A percentile compares a stretch with the other conserved stretches of the same genome.
These are phyloP conservation scores for Acrocephalus scirpaceus DNA, from an alignment of 2,797 vertebrate genomes.

Conservation along the genomic window DNA sequence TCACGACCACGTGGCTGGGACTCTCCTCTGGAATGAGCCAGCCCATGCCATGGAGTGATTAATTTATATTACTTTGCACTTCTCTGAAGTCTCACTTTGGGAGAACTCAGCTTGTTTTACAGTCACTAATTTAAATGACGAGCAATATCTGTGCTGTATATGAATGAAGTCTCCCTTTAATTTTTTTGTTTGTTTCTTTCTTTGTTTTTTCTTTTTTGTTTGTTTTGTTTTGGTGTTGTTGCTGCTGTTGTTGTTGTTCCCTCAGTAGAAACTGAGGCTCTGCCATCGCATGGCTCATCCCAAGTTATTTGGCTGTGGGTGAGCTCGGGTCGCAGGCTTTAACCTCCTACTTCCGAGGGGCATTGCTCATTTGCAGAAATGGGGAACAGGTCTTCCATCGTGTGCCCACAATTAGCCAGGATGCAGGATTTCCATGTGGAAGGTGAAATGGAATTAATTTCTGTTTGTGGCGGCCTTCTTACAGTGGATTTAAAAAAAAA, in stretches of 20 bases:
- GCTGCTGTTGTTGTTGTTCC: not conserved
- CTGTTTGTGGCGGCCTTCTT: not conserved
- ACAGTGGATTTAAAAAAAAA: not conserved
- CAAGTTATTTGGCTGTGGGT: not conserved
- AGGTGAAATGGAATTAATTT: not conserved
- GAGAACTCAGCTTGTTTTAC: conserved; percentile 38
- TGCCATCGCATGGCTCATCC: not conserved
- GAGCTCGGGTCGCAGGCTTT: not conserved
- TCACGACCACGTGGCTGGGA: not conserved
- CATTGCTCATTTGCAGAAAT: not conserved
- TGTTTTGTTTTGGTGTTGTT: not conserved
- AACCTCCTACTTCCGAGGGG: not conserved
- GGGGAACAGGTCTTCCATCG: not conserved
- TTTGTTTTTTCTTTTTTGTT: not conserved
- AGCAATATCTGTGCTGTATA: not conserved
- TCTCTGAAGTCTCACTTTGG: conserved; percentile 50
- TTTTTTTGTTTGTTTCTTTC: rapidly evolving
- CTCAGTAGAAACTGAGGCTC: not conserved
- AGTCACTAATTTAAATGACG: conserved; percentile 1
- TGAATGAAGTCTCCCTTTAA: not conserved
- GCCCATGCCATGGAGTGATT: conserved; percentile 28
- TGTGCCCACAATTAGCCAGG: not conserved
- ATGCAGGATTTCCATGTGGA: not conserved
- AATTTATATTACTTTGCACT: conserved; percentile 53
- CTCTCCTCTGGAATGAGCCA: conserved; percentile 23